Evolutionary conservation across 2,797 vertebrate species (phyloP), one percentile per base, ranked within the genome.

Genomic region (Perodicticus potto): DNA sequence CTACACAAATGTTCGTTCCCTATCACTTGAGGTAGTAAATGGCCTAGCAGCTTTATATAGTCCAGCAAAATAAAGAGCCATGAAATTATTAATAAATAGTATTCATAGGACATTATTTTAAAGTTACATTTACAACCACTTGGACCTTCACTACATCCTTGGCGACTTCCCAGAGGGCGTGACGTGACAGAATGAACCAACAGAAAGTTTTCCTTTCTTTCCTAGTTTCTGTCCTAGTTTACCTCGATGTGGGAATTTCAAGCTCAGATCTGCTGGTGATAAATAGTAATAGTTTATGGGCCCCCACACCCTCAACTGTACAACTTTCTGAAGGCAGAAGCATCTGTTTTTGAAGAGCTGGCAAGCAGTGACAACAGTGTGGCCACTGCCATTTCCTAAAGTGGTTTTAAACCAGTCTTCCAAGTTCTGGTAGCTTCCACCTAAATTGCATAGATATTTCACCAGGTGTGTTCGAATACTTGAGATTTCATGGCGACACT

Each of bases 21-120:
- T 43, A 7, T 93, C 81, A 70, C 32, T 74, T 37, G 69, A 95
- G 93, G 92, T 92, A 90, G 95, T 76, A 59, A 88, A 59, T 55
- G 43, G 17, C 65, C 74, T 55, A 70, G 89, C 74, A 96, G 89
- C 49, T 74, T 91, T 81, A 76, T 23, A 57, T 29, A 49, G n/a
- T 85, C 59, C 90, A 69, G 93, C 65, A 73, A 89, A 77, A 73
- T 32, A 65, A 25, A 91, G 61, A 86, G 17, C 32, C 63, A 45
- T 69, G 65, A 89, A 93, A 93, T 78, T 87, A 90, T 8, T 76
- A 69, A 67, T 25, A 92, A 74, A 49, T 32, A 9, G 37, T 5
- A 61, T 77, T 81, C 45, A 55, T 45, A 83, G 57, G 92, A 32
- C 29, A 40, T 16, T 19, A 82, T 59, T 81, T 72, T 67, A 67